Conservation (phyloP, 92 coral and sea anemone species). For the Epizoanthus rinbou region DNA sequence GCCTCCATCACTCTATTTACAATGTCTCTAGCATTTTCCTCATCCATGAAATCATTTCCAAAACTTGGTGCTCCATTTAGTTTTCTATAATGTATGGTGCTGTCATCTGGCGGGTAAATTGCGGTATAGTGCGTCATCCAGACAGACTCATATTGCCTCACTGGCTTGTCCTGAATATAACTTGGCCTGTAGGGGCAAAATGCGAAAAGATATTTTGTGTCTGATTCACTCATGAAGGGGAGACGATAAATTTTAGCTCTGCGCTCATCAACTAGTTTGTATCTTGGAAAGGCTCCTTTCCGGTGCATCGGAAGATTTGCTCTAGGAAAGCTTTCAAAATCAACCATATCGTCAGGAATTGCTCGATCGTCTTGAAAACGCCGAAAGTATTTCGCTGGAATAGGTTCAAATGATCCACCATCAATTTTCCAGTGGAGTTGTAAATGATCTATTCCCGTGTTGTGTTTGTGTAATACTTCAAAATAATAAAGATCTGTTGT, state of each 20-base stretch:
- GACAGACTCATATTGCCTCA: conserved; percentile 57
- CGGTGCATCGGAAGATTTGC: conserved; percentile 50
- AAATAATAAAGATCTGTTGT: conserved; percentile 56
- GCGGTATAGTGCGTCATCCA: conserved; percentile 88
- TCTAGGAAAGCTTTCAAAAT: conserved; percentile 41
- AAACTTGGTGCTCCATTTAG: conserved; percentile 51
- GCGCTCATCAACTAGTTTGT: conserved; percentile 20
- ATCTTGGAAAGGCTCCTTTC: conserved; percentile 33
- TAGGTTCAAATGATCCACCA: conserved; percentile 19
- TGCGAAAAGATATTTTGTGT: conserved; percentile 61
- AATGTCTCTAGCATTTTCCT: conserved; percentile 50
- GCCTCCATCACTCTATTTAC: conserved; percentile 53
- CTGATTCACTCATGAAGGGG: conserved; percentile 61
- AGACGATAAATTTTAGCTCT: conserved; percentile 58
- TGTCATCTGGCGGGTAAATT: conserved; percentile 66
- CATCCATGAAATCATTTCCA: conserved; percentile 80
- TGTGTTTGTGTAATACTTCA: conserved; percentile 81
- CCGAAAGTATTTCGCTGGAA: conserved; percentile 53
- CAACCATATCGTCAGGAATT: conserved; percentile 48
- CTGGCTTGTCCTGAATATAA: conserved; percentile 44
- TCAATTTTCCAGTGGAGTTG: conserved; percentile 64
- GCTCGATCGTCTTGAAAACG: conserved; percentile 59
- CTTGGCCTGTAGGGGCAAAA: conserved; percentile 62
- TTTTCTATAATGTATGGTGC: conserved; percentile 33
- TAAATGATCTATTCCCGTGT: conserved; percentile 38